Base-by-base conservation (phyloP, 2,113 vertebrate genomes). In the Climacteris rufus region DNA sequence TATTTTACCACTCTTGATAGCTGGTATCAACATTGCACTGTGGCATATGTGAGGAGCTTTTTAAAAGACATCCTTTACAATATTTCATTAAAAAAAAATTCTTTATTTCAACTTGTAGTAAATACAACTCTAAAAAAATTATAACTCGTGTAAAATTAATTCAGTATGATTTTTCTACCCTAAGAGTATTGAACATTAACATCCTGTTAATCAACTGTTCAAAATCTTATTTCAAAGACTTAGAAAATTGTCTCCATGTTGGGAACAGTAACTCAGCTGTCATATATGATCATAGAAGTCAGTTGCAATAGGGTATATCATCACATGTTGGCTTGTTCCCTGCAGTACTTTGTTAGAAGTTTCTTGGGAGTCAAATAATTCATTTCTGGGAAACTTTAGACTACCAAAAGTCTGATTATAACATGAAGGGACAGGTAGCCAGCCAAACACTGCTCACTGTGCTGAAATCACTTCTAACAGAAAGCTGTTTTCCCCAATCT, bases 61-160 rank as follows among this genome's bases (percentile, higher is more conserved):
- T 96, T 93, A 96, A 96, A 95, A 91, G 42, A 86, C 31, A 81
- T 25, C 30, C 50, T 72, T 94, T 90, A 90, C 47, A 87, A 79
- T 63, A 35, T 82, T 89, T 90, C 61, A 86, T 40, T 28, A 63
- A 71, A 95, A 91, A 76, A 83, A 13, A 49, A 37, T 19, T 15
- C 30, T n/a, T 59, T 47, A 71, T 47, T 61, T 45, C 13, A 28
- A 39, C 59, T 66, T 68, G 23, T 57, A 75, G 24, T 40, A 95
- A 93, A 89, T 66, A 76, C 37, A 47, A 68, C 63, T 61, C 33
- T 45, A 37, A 37, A 77, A 66, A 86, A 87, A 42, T 19, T 42
- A 20, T 61, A 72, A 70, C 44, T 74, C 37, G n/a, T 40, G 52
- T 85, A 70, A 83, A 92, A 68, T 7, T 47, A 70, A 83, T 78